Conservation (phyloP, 2,888 invertebrate genomes). For the Eurytoma californica region DNA sequence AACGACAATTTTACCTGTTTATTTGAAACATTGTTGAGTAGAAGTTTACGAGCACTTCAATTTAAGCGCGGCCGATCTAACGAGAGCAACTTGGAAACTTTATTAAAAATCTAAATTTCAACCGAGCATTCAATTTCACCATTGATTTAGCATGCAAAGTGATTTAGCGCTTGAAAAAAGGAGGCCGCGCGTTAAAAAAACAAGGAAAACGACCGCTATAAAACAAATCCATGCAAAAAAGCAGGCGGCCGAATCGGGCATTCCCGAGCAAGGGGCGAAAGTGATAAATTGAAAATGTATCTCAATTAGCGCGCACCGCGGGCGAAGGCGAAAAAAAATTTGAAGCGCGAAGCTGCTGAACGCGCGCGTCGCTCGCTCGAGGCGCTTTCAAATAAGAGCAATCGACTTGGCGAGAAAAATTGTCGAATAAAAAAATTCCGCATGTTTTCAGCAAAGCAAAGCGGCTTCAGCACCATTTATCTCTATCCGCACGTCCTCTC, state of each 20-base stretch:
- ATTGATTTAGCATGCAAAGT: too few species aligned
- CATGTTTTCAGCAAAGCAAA: conserved; percentile 62
- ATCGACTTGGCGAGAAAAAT: neutral
- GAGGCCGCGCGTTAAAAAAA: neutral
- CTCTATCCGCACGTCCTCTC: conserved; percentile 62
- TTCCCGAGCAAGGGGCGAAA: neutral
- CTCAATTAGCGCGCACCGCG: neutral
- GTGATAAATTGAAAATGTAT: neutral
- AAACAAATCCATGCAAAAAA: neutral
- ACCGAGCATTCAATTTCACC: too few species aligned
- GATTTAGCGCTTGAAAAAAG: too few species aligned
- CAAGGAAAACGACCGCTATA: neutral
- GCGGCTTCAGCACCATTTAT: conserved; percentile 65
- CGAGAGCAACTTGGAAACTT: too few species aligned
- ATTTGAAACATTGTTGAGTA: too few species aligned
- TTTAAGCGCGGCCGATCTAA: too few species aligned
- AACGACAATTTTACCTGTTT: too few species aligned
- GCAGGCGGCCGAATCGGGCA: neutral
- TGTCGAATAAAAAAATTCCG: neutral
- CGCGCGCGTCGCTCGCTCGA: neutral
- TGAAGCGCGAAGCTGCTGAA: neutral
- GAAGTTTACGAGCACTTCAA: too few species aligned
- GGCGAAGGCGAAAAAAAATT: neutral
- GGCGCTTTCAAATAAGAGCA: neutral
- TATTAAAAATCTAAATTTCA: too few species aligned